phyloP scores from a whole-genome alignment of 2,888 invertebrate genomes.

The Drosophila cracens region DNA sequence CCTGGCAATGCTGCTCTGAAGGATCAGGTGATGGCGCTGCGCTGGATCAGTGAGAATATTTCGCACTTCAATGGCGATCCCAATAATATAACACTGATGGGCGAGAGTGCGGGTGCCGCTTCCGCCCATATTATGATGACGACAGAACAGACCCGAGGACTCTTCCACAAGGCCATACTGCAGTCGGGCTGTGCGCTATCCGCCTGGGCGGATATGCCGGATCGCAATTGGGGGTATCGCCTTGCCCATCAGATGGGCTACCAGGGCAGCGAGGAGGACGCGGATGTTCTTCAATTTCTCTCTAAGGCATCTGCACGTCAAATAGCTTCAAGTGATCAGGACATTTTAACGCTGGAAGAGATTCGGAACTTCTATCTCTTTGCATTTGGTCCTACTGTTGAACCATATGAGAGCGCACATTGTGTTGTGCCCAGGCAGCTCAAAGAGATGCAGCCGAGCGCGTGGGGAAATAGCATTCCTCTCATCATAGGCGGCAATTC shows the following conservation, averaged over 20 bases:
- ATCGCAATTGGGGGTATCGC: constrained; percentile 73
- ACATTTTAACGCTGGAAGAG: constrained; percentile 77
- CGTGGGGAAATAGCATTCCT: constrained; percentile 83
- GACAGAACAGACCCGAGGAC: constrained; percentile 85
- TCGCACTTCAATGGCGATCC: constrained; percentile 86
- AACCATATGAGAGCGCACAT: constrained; percentile 79
- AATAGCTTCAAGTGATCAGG: constrained; percentile 62
- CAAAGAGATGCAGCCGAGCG: constrained; percentile 67
- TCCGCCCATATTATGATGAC: constrained; percentile 85
- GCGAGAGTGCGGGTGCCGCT: constrained; percentile 86
- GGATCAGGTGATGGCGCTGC: constrained; percentile 86
- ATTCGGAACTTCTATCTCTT: constrained; percentile 65
- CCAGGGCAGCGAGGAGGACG: constrained; percentile 82
- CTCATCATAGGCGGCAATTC: constrained; percentile 83
- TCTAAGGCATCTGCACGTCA: constrained; percentile 52
- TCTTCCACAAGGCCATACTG: constrained; percentile 84
- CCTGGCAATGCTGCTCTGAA: constrained; percentile 86
- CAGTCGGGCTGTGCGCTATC: constrained; percentile 82
- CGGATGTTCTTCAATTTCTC: constrained; percentile 65
- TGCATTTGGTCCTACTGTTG: constrained; percentile 81
- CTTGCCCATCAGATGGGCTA: constrained; percentile 83
- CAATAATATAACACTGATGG: constrained; percentile 86
- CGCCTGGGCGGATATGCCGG: constrained; percentile 77
- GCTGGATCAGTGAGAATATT: constrained; percentile 86
- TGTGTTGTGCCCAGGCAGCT: constrained; percentile 77